These are phyloP conservation scores for Phthorimaea operculella DNA, from an alignment of 1,140 invertebrate genomes.

Conservation along the genomic window DNA sequence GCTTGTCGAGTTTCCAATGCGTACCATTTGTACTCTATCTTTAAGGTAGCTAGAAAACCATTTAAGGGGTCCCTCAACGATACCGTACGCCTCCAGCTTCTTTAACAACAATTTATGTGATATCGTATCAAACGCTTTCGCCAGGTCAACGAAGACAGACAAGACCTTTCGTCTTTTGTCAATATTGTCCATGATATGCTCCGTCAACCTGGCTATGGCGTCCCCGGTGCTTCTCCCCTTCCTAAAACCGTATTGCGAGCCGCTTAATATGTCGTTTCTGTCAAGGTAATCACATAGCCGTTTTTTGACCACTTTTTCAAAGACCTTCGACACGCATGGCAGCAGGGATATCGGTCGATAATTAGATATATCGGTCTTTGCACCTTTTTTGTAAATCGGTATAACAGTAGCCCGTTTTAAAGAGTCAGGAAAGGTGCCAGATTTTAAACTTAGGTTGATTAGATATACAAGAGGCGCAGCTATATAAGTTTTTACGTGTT, in stretches of 20 bases:
- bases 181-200: not conserved
- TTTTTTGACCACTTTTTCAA: constrained; percentile 1
- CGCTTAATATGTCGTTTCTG: not conserved
- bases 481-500: not conserved
- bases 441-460: not conserved
- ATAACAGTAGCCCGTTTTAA: constrained; percentile 1
- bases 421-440: not conserved
- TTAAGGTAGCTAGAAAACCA: no score
- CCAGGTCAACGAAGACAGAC: no score
- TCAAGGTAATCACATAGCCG: not conserved
- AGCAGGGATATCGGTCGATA: constrained; percentile 5
- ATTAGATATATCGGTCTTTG: not conserved
- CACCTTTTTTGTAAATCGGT: constrained; percentile 3
- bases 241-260: constrained; percentile 4
- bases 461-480: not conserved
- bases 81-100: no score
- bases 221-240: constrained; percentile 1
- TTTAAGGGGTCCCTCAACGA: no score
- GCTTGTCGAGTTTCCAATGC: no score
- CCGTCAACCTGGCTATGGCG: not conserved
- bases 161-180: no score
- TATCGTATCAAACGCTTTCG: no score
- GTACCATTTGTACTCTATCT: no score
- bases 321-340: not conserved
- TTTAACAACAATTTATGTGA: no score